These are phyloP conservation scores for Mechanitis messenoides DNA, from an alignment of 2,888 invertebrate species.

Conservation along the genomic window DNA sequence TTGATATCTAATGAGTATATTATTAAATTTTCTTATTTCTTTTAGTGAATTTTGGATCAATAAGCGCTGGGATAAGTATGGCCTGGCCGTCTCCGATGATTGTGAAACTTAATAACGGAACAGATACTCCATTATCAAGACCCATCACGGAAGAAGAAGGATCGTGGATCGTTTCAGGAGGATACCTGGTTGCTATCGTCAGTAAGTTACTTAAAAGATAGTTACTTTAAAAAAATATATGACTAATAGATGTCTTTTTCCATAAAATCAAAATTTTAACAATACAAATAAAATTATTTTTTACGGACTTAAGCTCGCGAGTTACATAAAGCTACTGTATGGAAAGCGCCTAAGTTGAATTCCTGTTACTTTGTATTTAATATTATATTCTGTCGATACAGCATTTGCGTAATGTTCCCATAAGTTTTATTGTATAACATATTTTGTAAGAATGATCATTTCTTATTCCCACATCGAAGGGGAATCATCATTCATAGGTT, in stretches of 20 bases:
- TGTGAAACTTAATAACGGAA: slow-evolving; percentile 9
- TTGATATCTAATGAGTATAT: no score
- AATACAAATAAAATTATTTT: not conserved
- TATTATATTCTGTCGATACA: no score
- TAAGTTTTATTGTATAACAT: no score
- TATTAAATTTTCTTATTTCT: no score
- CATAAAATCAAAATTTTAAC: not conserved
- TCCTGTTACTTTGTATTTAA: no score
- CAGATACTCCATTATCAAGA: slow-evolving; percentile 37
- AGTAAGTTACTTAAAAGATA: slow-evolving; percentile 19
- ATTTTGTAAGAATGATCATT: no score
- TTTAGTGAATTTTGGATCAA: not conserved
- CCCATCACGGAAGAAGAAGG: slow-evolving; percentile 49
- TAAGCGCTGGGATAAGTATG: not conserved
- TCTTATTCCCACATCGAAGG: no score
- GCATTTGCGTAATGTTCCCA: no score
- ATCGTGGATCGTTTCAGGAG: slow-evolving; percentile 55
- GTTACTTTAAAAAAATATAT: not conserved
- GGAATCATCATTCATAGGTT: no score
- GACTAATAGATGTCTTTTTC: not conserved
- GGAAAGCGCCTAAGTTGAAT: no score
- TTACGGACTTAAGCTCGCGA: no score
- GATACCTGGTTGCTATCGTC: slow-evolving; percentile 38
- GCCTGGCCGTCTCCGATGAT: not conserved
- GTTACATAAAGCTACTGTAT: no score